Evolutionary conservation across 1,140 invertebrate genomes (phyloP), one percentile per base, ranked within the genome.

Genomic region (Rhysida immarginata): DNA sequence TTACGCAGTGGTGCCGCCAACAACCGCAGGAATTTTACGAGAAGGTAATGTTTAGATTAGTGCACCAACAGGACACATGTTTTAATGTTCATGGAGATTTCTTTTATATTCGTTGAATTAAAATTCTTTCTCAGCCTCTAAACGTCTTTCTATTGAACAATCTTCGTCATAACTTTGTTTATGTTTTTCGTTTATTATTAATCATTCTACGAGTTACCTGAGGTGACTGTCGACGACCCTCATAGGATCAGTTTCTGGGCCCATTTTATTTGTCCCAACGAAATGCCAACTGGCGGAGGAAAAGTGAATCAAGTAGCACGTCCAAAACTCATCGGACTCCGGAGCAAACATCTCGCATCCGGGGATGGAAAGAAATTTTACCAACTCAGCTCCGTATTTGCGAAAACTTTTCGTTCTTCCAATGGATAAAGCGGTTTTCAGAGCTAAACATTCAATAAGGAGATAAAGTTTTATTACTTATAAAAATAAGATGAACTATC

Each of bases 261-360:
- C 68, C 69, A 71, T 71, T 60, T 61, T 69, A 58, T 67, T 68
- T 0, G 69, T 70, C 5, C 68, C 65, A 0, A 65, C 61, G 2
- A 63, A 62, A 61, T 68, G 66, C 26, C 62, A 66, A 1, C 66
- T 49, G 44, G 56, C 57, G 18, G 43, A 18, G 5, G 62, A 62
- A 25, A 61, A 60, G 2, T 26, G 26, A 25, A 53, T 44, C 5
- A 57, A 56, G 13, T 61, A 45, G 49, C 65, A 66, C 24, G 45
- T 24, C 23, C 66, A 50, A 41, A 66, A 66, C 2, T 48, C n/a
- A 23, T 64, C 62, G 2, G 51, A 56, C 14, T 58, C 63, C 11
- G 57, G 11, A 2, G 21, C 21, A 25, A 55, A 60, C 1, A 43
- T 16, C 26, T 65, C 58, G 29, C 64, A 65, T 2, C 58, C 61